Evolutionary conservation across 2,888 invertebrate species (phyloP).

Genomic region (Meiosimyza decipiens): DNA sequence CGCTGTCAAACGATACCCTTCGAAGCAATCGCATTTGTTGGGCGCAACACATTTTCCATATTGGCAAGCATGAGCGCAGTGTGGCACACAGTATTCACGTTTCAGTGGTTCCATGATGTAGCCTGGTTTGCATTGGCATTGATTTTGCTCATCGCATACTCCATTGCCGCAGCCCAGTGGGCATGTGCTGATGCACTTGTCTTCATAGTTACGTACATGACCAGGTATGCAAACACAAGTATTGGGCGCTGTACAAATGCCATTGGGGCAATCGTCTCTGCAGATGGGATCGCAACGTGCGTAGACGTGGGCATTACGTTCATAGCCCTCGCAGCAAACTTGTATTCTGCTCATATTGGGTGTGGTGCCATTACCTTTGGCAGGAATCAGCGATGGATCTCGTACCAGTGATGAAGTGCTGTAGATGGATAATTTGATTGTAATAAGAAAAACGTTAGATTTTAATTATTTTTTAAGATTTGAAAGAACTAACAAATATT

Average conservation of each 20-base stretch:
- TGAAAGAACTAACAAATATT: too few relatives aligned
- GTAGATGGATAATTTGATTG: not conserved
- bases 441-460: too few relatives aligned
- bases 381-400: constrained; percentile 49
- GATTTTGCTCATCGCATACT: constrained; percentile 57
- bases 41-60: constrained; percentile 57
- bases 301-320: constrained; percentile 71
- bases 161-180: constrained; percentile 76
- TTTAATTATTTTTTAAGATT: too few relatives aligned
- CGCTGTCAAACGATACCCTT: constrained; percentile 53
- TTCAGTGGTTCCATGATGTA: constrained; percentile 59
- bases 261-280: constrained; percentile 68
- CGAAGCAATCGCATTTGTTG: constrained; percentile 57
- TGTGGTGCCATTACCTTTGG: constrained; percentile 66
- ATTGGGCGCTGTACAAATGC: constrained; percentile 68
- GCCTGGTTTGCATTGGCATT: constrained; percentile 61
- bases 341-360: constrained; percentile 74
- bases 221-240: constrained; percentile 68
- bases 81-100: constrained; percentile 58
- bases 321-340: constrained; percentile 79
- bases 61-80: constrained; percentile 60
- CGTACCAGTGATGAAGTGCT: constrained; percentile 61
- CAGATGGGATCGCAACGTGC: constrained; percentile 68
- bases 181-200: constrained; percentile 74
- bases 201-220: constrained; percentile 59